Percentiles rank a stretch among this genome's conserved stretches.
phyloP scores from a whole-genome alignment of 2,113 vertebrate genomes.

The Bujurquina vittata region DNA sequence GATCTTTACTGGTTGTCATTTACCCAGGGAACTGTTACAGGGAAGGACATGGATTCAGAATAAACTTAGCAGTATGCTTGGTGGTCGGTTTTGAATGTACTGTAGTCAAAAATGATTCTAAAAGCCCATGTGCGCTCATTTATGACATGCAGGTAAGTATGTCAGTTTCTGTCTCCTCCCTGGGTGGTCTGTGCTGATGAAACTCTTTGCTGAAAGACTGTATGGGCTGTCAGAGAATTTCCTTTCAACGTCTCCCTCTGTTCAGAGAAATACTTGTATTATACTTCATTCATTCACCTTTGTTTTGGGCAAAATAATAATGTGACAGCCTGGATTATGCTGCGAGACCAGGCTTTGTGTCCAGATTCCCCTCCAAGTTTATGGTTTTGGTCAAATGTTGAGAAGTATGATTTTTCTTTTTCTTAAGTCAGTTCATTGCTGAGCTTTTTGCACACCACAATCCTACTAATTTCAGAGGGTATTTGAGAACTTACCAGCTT shows the following conservation, averaged over 20 bases:
- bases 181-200: slow-evolving; percentile 32
- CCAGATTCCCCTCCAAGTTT: neutral
- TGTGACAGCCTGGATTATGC: neutral
- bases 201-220: slow-evolving; percentile 3
- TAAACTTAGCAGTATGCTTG: neutral
- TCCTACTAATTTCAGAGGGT: neutral
- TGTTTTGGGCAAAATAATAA: neutral
- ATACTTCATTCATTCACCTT: neutral
- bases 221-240: neutral
- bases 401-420: neutral
- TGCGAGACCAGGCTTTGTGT: neutral
- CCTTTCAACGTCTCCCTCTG: neutral
- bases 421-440: neutral
- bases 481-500: neutral
- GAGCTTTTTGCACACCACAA: neutral
- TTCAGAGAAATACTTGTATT: neutral
- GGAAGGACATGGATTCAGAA: neutral
- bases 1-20: neutral
- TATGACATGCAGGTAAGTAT: neutral
- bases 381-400: neutral
- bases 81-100: neutral
- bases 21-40: neutral
- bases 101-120: neutral
- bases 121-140: neutral
- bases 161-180: neutral